Conservation (phyloP, 2,797 vertebrate genomes). For the Chrysocyon brachyurus region DNA sequence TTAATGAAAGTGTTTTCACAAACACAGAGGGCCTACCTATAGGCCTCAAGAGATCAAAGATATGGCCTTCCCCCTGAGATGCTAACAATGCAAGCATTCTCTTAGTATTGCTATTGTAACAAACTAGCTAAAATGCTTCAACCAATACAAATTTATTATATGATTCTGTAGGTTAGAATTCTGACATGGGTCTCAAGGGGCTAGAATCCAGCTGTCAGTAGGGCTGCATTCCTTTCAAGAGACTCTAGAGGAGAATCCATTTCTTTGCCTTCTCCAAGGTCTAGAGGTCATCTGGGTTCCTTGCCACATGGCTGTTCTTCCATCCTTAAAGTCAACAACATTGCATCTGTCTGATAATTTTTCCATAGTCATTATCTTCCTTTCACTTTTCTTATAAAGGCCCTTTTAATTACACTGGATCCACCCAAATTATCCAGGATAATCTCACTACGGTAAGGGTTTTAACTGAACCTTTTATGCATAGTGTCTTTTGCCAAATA, state of each 20-base stretch:
- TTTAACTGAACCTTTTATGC: neutral
- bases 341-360: neutral
- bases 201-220: neutral
- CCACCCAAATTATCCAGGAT: neutral
- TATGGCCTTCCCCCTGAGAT: neutral
- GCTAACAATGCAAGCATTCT: neutral
- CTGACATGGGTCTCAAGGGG: neutral
- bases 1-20: neutral
- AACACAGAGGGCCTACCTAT: neutral
- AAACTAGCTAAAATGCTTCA: neutral
- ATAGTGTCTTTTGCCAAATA: neutral
- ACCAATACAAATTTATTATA: neutral
- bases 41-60: neutral
- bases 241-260: neutral
- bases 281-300: neutral
- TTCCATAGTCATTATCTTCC: neutral
- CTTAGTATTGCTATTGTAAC: neutral
- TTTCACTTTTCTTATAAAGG: neutral
- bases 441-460: neutral
- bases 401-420: neutral
- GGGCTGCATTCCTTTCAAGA: neutral
- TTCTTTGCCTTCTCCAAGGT: neutral
- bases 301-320: neutral
- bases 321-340: neutral
- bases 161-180: neutral